Percentiles rank a stretch among this genome's conserved stretches.
phyloP scores from a whole-genome alignment of 1,140 invertebrate species.

The Papilio helenus region DNA sequence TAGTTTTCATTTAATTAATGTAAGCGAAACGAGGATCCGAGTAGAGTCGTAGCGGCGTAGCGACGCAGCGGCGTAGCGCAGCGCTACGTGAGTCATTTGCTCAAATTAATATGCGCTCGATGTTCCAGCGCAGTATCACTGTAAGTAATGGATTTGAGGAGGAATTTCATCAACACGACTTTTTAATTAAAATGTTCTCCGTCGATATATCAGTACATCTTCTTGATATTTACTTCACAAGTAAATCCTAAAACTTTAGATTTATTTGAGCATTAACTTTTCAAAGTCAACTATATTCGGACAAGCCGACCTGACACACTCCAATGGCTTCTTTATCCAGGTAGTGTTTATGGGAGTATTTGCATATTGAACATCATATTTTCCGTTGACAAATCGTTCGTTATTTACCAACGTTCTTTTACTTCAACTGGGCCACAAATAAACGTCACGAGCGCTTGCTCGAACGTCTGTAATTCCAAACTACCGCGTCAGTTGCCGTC shows the following conservation, averaged over 20 bases:
- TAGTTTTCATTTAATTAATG: constrained; percentile 37
- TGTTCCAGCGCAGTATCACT: background rate
- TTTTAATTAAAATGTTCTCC: background rate
- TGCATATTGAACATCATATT: no score
- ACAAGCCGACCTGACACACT: no score
- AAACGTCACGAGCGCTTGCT: background rate
- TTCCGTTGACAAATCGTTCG: background rate
- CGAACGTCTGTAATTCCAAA: background rate
- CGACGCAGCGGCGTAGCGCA: background rate
- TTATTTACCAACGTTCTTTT: background rate
- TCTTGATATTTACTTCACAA: background rate
- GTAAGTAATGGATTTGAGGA: constrained; percentile 24
- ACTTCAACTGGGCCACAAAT: background rate
- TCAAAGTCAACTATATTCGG: background rate
- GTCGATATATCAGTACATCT: background rate
- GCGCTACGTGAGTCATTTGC: constrained; percentile 37
- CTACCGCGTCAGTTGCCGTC: background rate
- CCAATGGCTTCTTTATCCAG: no score
- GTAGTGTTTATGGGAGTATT: no score
- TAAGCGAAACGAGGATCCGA: constrained; percentile 26
- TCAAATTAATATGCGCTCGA: constrained; percentile 33
- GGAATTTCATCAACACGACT: constrained; percentile 3
- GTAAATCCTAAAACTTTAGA: background rate
- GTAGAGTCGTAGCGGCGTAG: constrained; percentile 2
- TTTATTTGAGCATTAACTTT: background rate